phyloP scores from a whole-genome alignment of 1,140 invertebrate genomes.

The Apis dorsata region DNA sequence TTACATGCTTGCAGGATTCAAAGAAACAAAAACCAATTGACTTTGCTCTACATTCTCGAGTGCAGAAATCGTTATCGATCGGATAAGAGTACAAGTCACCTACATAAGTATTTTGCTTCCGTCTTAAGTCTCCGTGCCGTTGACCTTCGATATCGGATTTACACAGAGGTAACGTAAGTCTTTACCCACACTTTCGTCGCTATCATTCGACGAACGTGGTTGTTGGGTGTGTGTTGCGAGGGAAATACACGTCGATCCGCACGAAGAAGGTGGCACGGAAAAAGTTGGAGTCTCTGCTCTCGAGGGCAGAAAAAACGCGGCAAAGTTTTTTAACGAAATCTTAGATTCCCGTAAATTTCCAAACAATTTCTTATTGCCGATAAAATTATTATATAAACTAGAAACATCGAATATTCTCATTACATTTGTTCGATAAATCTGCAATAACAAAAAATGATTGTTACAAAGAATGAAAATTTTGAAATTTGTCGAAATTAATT shows the following conservation, averaged over 20 bases:
- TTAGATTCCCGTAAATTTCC: constrained; percentile 31
- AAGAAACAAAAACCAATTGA: neutral
- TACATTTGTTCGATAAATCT: too few relatives aligned
- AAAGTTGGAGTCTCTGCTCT: neutral
- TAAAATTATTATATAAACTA: neutral
- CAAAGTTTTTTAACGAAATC: constrained; percentile 37
- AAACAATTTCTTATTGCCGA: neutral
- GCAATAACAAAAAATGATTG: too few relatives aligned
- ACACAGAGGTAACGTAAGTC: constrained; percentile 12
- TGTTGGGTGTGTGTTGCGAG: neutral
- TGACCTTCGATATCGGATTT: constrained; percentile 33
- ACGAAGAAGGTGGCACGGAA: neutral
- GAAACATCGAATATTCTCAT: too few relatives aligned
- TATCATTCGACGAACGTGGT: neutral
- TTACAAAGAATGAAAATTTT: too few relatives aligned
- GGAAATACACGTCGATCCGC: neutral
- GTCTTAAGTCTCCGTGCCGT: neutral
- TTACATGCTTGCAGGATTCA: too few relatives aligned
- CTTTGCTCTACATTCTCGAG: neutral
- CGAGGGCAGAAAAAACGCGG: constrained; percentile 24
- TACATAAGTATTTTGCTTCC: constrained; percentile 1
- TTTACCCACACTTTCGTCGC: neutral
- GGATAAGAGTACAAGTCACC: neutral
- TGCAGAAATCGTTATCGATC: neutral
- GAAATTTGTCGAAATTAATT: too few relatives aligned